phyloP scores from a whole-genome alignment of 2,797 vertebrate species.

The Danio kyathit region DNA sequence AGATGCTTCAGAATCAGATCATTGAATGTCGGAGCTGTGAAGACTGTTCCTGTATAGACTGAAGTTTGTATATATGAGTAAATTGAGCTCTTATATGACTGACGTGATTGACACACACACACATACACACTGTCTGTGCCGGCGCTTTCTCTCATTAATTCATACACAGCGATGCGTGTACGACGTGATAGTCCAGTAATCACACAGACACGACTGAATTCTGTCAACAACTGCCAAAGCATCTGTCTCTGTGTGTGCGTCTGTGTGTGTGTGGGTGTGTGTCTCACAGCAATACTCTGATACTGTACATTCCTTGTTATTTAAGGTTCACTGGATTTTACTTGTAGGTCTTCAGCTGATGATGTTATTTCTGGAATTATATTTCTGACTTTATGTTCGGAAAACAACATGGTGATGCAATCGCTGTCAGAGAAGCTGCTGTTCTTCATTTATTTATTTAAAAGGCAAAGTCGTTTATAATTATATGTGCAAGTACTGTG shows the following conservation, averaged over 20 bases:
- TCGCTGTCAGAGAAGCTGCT: background rate
- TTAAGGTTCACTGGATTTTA: constrained; percentile 30
- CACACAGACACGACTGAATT: constrained; percentile 68
- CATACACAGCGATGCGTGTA: constrained; percentile 68
- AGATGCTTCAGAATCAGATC: too few species aligned
- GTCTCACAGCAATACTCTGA: background rate
- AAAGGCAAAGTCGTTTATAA: background rate
- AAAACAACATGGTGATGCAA: background rate
- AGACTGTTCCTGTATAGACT: background rate
- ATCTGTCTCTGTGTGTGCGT: constrained; percentile 58
- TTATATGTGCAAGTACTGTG: background rate
- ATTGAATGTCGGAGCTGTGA: background rate
- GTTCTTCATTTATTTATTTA: background rate
- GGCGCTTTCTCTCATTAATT: constrained; percentile 62
- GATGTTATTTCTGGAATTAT: constrained; percentile 11
- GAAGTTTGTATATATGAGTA: background rate
- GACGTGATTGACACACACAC: background rate
- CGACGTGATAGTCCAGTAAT: constrained; percentile 67
- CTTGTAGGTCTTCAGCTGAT: background rate
- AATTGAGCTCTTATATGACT: constrained; percentile 10
- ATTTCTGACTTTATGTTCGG: constrained; percentile 6
- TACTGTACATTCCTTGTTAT: constrained; percentile 1
- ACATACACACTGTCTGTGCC: constrained; percentile 54
- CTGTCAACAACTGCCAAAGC: constrained; percentile 67
- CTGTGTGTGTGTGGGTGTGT: constrained; percentile 17